Percentiles rank a stretch among this genome's conserved stretches.
Conservation (phyloP, 2,888 invertebrate species). For the Euclidia mi region DNA sequence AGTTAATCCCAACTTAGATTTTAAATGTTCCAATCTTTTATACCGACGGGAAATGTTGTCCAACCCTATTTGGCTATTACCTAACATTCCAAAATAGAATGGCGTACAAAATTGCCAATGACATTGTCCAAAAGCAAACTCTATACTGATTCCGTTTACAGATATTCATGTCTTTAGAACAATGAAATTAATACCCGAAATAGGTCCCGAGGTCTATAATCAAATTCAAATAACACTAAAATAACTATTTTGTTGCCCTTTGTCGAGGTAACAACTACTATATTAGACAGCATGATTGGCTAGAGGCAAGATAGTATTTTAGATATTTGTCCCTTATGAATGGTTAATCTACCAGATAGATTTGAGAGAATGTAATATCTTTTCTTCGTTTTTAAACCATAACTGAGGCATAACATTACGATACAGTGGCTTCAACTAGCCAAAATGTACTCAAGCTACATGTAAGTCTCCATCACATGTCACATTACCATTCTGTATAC, state of each 20-base stretch:
- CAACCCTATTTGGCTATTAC: conserved; percentile 25
- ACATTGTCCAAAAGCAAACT: conserved; percentile 32
- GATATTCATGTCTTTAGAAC: conserved; percentile 6
- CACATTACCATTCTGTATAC: no score
- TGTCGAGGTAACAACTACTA: neutral
- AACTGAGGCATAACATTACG: no score
- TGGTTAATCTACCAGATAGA: no score
- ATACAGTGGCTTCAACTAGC: no score
- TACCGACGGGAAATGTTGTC: conserved; percentile 30
- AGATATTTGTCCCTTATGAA: no score
- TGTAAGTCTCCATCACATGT: no score
- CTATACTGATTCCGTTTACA: conserved; percentile 39
- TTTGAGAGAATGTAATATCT: no score
- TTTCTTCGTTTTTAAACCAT: no score
- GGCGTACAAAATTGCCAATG: conserved; percentile 32
- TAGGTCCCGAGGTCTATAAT: conserved; percentile 5
- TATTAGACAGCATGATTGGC: neutral
- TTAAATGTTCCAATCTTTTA: conserved; percentile 37
- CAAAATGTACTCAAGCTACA: no score
- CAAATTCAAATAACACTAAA: conserved; percentile 5
- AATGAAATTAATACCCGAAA: conserved; percentile 7
- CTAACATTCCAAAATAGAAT: conserved; percentile 30
- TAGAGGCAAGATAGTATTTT: no score
- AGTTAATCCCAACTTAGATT: conserved; percentile 40
- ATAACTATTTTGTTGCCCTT: neutral